phyloP scores from a whole-genome alignment of 2,888 invertebrate genomes.

The Beris morrisii region DNA sequence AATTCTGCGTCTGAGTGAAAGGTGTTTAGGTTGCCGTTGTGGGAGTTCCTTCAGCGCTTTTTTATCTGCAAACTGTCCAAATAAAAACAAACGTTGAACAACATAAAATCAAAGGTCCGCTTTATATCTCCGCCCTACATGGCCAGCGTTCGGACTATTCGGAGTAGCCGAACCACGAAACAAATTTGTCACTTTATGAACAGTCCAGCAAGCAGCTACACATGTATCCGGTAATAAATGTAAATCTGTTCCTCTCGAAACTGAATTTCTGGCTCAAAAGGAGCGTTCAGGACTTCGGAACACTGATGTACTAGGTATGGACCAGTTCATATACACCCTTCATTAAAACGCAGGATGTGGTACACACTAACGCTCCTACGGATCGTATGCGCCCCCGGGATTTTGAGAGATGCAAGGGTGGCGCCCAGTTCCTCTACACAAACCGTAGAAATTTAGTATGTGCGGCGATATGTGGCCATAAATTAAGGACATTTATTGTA shows the following conservation, averaged over 20 bases:
- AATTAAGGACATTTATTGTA: slow-evolving; percentile 48
- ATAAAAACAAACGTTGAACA: too few relatives aligned
- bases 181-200: slow-evolving; percentile 38
- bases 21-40: slow-evolving; percentile 5
- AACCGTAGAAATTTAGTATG: slow-evolving; percentile 28
- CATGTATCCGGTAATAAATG: slow-evolving; percentile 38
- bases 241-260: slow-evolving; percentile 36
- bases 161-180: slow-evolving; percentile 19
- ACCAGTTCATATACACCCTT: not conserved
- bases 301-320: too few relatives aligned
- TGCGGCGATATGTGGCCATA: slow-evolving; percentile 42
- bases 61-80: too few relatives aligned
- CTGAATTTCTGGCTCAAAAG: slow-evolving; percentile 12
- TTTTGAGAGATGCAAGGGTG: too few relatives aligned
- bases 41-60: slow-evolving; percentile 10
- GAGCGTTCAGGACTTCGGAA: slow-evolving; percentile 4
- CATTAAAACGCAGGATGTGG: slow-evolving; percentile 3
- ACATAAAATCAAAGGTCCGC: too few relatives aligned
- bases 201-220: slow-evolving; percentile 38
- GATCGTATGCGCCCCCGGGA: not conserved
- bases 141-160: too few relatives aligned
- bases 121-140: too few relatives aligned
- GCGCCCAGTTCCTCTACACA: not conserved
- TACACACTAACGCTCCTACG: not conserved
- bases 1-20: slow-evolving; percentile 5